Conservation (phyloP, 2,113 vertebrate genomes). For the Coreoperca whiteheadi region DNA sequence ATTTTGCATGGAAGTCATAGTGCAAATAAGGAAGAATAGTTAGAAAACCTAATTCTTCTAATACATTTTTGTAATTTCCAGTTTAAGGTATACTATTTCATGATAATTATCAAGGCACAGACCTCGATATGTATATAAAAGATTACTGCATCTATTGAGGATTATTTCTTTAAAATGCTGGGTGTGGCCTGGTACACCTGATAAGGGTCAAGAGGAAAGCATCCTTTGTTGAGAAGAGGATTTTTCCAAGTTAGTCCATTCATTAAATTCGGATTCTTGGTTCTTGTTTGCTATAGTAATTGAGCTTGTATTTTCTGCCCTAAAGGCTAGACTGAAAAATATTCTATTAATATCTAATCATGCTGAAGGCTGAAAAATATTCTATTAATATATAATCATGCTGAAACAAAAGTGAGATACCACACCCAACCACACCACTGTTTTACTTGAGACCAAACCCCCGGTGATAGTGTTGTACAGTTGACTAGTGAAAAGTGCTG, state of each 20-base stretch:
- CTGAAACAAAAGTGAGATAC: background rate
- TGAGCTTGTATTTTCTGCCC: background rate
- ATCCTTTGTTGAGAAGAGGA: conserved; percentile 11
- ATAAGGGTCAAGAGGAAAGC: conserved; percentile 46
- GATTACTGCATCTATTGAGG: conserved; percentile 15
- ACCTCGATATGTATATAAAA: background rate
- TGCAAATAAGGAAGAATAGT: background rate
- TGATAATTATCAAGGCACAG: conserved; percentile 1
- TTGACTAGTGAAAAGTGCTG: background rate
- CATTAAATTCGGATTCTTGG: background rate
- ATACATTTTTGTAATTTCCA: background rate
- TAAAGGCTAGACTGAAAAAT: background rate
- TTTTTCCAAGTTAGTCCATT: conserved; percentile 13
- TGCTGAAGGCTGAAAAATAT: background rate
- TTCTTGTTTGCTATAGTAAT: background rate
- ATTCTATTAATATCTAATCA: background rate
- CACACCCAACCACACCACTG: background rate
- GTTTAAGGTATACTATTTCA: background rate
- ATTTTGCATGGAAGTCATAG: background rate
- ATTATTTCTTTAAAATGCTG: conserved; percentile 46
- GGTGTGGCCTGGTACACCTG: conserved; percentile 19
- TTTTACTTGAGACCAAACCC: background rate
- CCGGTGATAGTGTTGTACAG: background rate
- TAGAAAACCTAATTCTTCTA: background rate
- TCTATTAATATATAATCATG: background rate